Conservation (phyloP, 2,113 vertebrate species). For the Casuarius casuarius region DNA sequence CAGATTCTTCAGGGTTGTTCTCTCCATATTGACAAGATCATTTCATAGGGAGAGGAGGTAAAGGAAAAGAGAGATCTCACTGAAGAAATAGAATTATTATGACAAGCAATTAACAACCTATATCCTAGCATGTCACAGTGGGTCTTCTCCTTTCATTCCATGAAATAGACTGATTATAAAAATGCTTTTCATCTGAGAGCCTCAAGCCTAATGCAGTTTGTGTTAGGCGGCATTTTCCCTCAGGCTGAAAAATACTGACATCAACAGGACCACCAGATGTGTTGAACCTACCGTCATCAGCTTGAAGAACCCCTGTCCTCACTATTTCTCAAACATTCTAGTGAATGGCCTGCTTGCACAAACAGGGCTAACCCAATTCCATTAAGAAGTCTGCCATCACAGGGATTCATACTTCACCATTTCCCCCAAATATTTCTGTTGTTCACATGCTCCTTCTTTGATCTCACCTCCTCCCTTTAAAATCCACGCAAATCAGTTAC, state of each 20-base stretch:
- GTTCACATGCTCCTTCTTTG: not conserved
- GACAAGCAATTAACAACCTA: slow-evolving; percentile 57
- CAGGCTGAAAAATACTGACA: slow-evolving; percentile 42
- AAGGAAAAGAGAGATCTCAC: slow-evolving; percentile 27
- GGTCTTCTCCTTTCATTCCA: slow-evolving; percentile 48
- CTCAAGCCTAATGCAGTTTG: not conserved
- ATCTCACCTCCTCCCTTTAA: slow-evolving; percentile 11
- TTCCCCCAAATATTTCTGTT: not conserved
- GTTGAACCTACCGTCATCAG: slow-evolving; percentile 14
- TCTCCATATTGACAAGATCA: slow-evolving; percentile 76
- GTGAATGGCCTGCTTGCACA: not conserved
- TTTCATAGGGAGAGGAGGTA: slow-evolving; percentile 70
- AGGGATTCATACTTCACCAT: not conserved
- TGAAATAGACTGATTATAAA: slow-evolving; percentile 33
- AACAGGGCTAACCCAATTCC: not conserved
- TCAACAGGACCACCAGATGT: not conserved
- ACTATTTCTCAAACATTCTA: not conserved
- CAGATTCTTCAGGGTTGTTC: slow-evolving; percentile 59
- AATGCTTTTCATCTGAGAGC: slow-evolving; percentile 18
- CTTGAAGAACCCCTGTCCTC: slow-evolving; percentile 22
- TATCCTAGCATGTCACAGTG: slow-evolving; percentile 45
- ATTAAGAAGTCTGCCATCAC: not conserved
- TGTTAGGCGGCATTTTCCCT: not conserved
- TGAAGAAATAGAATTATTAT: slow-evolving; percentile 26
- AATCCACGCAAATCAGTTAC: not conserved